Base-by-base conservation (phyloP, 2,797 vertebrate genomes). In the Epinephelus coioides region DNA sequence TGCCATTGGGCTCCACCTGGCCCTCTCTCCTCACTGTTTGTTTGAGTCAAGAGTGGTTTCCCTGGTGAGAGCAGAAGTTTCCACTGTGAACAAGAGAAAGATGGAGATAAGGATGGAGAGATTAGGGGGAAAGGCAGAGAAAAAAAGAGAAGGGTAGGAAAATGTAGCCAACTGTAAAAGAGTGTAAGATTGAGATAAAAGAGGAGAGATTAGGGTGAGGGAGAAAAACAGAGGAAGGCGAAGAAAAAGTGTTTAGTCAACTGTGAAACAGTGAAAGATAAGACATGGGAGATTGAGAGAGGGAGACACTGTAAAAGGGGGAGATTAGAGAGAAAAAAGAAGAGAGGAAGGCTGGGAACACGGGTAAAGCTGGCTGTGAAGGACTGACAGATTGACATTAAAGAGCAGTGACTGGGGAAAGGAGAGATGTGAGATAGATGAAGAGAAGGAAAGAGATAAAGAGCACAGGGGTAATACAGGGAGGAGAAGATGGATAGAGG, bases 31-130 rank as follows among this genome's bases (percentile, higher is more conserved):
- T 71, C 60, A 1, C 38, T 91, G 86, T 90, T 92, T 91, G 90
- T 87, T 89, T 86, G 84, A 81, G 68, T 71, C 56, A 34, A 50
- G 56, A 72, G 66, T 18, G 1, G 83, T 90, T 83, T 89, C 89
- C 88, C 83, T 83, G 88, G 87, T 87, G 89, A 89, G 82, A 74
- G 68, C 82, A 73, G 50, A 84, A 83, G 83, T 92, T 95, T 91
- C 91, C 92, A 91, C 85, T 87, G 82, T 64, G 82, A 91, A 87
- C 83, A 88, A 89, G 78, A 77, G 82, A 77, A 77, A 86, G 92
- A 91, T 91, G 85, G 80, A 89, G 91, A 94, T 94, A 93, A 94
- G 85, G 85, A 85, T 73, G 81, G 76, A 84, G 78, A 88, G 92
- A 93, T 89, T 86, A 85, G 76, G 43, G 51, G 23, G 54, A 51